Evolutionary conservation across 2,888 invertebrate genomes (phyloP).

Genomic region (Tubulanus polymorphus): DNA sequence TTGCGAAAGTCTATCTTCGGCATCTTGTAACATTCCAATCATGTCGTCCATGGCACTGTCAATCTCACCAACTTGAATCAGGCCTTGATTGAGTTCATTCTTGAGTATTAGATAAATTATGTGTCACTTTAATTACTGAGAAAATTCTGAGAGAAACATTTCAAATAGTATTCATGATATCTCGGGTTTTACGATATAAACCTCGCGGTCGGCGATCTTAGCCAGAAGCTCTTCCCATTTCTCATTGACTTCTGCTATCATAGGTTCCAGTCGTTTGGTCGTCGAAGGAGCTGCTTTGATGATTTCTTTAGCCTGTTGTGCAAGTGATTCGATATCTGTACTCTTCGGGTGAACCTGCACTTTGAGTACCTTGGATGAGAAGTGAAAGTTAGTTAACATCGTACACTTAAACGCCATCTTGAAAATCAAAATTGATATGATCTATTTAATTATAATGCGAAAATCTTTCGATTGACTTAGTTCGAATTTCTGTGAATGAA

Average conservation of each 20-base stretch:
- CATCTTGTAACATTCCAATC: slow-evolving; percentile 37
- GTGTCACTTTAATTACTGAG: too few species aligned
- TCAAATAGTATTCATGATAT: too few species aligned
- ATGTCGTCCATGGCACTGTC: slow-evolving; percentile 48
- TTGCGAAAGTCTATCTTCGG: slow-evolving; percentile 38
- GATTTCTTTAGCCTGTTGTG: slow-evolving; percentile 47
- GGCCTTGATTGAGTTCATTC: slow-evolving; percentile 42
- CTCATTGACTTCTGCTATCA: slow-evolving; percentile 45
- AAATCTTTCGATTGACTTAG: too few species aligned
- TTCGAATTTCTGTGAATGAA: too few species aligned
- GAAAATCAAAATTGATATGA: too few species aligned
- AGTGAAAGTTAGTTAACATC: background rate
- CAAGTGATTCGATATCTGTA: slow-evolving; percentile 47
- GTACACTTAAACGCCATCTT: too few species aligned
- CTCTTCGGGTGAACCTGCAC: slow-evolving; percentile 45
- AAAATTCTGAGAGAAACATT: background rate
- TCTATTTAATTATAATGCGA: too few species aligned
- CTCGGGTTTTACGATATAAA: too few species aligned
- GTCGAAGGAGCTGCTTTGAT: slow-evolving; percentile 48
- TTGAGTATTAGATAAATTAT: too few species aligned
- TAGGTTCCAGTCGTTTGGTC: slow-evolving; percentile 40
- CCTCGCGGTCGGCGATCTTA: slow-evolving; percentile 47
- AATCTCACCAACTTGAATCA: slow-evolving; percentile 48
- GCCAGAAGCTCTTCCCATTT: slow-evolving; percentile 48
- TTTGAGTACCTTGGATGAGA: slow-evolving; percentile 36